These are phyloP conservation scores for Aleiodes leptofemur DNA, from an alignment of 2,888 invertebrate genomes.

Conservation along the genomic window DNA sequence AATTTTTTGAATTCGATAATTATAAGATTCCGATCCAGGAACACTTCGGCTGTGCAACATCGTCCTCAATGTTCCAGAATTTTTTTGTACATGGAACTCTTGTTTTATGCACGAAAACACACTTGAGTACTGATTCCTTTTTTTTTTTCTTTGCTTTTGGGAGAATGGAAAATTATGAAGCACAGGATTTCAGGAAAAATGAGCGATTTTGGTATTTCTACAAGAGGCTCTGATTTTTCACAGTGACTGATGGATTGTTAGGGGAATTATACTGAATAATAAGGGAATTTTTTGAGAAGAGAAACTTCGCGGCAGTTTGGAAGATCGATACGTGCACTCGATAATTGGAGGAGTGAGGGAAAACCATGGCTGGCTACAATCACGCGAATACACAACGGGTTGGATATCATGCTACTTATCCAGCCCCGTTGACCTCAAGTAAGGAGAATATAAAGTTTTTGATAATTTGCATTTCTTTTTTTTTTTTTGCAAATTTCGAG, in stretches of 20 bases:
- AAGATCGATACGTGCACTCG: slow-evolving; percentile 50
- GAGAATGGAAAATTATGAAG: no score
- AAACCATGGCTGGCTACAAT: slow-evolving; percentile 72
- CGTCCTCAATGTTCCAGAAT: slow-evolving; percentile 54
- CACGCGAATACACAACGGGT: slow-evolving; percentile 73
- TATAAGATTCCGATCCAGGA: slow-evolving; percentile 34
- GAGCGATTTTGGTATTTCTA: slow-evolving; percentile 32
- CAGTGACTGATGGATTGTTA: no score
- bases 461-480: background rate
- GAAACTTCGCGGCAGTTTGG: slow-evolving; percentile 12
- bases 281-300: no score
- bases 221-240: slow-evolving; percentile 55
- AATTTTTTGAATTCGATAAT: slow-evolving; percentile 9
- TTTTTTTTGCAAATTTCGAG: no score
- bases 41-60: slow-evolving; percentile 61
- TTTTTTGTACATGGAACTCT: no score
- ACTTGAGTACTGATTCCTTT: no score
- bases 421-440: slow-evolving; percentile 74
- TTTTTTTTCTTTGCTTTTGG: no score
- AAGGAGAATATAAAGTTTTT: slow-evolving; percentile 55
- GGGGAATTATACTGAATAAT: no score
- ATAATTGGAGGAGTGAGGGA: slow-evolving; percentile 46
- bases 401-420: slow-evolving; percentile 74
- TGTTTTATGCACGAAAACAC: no score
- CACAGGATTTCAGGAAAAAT: no score